phyloP scores from a whole-genome alignment of 2,888 invertebrate genomes.

The Macropis europaea region DNA sequence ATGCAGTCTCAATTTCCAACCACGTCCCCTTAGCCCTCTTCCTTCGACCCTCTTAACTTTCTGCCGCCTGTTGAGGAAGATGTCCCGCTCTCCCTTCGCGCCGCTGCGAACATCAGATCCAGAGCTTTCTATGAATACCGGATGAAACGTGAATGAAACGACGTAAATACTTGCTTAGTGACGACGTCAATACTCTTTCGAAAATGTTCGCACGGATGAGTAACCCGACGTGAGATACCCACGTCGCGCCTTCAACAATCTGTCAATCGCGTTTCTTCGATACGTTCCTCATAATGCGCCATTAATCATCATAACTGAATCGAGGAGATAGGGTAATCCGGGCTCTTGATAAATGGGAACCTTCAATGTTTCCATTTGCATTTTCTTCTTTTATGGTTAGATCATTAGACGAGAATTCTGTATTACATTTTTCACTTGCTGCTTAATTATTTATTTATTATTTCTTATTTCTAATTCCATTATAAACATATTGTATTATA shows the following conservation, averaged over 20 bases:
- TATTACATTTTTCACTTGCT: too few relatives aligned
- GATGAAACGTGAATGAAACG: constrained; percentile 46
- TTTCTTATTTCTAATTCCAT: too few relatives aligned
- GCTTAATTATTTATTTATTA: too few relatives aligned
- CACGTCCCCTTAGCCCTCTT: background rate
- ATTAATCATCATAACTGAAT: background rate
- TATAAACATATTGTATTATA: too few relatives aligned
- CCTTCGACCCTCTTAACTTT: constrained; percentile 32
- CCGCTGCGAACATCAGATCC: constrained; percentile 13
- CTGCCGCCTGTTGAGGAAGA: constrained; percentile 13
- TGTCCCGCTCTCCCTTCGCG: constrained; percentile 10
- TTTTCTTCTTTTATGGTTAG: too few relatives aligned
- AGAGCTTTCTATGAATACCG: constrained; percentile 46
- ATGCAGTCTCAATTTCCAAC: constrained; percentile 61
- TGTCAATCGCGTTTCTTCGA: background rate
- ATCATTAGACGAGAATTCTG: too few relatives aligned
- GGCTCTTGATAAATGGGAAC: too few relatives aligned
- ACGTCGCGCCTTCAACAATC: background rate
- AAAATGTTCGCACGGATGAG: constrained; percentile 12
- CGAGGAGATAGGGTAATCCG: too few relatives aligned
- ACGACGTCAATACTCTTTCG: constrained; percentile 29
- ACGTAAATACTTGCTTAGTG: constrained; percentile 35
- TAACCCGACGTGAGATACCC: background rate
- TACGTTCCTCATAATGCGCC: background rate
- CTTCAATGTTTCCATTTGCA: too few relatives aligned